Conservation (phyloP, 2,113 vertebrate genomes). For the Emydocephalus ijimae region DNA sequence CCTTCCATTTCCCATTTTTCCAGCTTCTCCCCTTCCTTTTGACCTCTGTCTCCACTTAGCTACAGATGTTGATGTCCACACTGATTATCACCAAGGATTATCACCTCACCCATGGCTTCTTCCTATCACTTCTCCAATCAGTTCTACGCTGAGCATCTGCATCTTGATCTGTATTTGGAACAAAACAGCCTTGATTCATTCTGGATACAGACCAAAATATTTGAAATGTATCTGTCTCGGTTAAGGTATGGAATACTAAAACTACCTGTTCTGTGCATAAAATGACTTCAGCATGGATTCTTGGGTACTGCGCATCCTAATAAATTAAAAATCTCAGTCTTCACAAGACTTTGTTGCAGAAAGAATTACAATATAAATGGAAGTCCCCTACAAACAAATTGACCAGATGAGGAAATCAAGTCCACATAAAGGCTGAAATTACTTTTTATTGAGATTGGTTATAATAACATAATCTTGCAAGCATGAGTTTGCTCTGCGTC, state of each 20-base stretch:
- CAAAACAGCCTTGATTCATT: not conserved
- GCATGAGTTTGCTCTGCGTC: not conserved
- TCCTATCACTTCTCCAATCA: not conserved
- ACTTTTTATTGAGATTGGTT: not conserved
- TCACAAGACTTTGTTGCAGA: constrained; percentile 1
- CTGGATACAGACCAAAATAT: not conserved
- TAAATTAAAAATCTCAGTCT: not conserved
- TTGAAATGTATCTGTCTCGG: not conserved
- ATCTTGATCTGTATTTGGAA: not conserved
- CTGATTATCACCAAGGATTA: not conserved
- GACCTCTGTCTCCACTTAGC: not conserved
- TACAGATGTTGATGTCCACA: not conserved
- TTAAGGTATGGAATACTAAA: not conserved
- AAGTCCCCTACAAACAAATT: not conserved
- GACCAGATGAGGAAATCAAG: not conserved
- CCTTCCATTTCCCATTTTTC: not conserved
- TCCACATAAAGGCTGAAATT: not conserved
- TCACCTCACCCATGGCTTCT: not conserved
- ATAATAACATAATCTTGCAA: not conserved
- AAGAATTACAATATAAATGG: not conserved
- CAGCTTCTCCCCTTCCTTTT: not conserved
- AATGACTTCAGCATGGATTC: not conserved
- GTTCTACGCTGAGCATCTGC: not conserved
- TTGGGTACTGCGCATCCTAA: not conserved
- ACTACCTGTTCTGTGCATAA: not conserved